Evolutionary conservation across 2,113 vertebrate species (phyloP), one percentile per base, ranked within the genome.

Genomic region (Apus apus): DNA sequence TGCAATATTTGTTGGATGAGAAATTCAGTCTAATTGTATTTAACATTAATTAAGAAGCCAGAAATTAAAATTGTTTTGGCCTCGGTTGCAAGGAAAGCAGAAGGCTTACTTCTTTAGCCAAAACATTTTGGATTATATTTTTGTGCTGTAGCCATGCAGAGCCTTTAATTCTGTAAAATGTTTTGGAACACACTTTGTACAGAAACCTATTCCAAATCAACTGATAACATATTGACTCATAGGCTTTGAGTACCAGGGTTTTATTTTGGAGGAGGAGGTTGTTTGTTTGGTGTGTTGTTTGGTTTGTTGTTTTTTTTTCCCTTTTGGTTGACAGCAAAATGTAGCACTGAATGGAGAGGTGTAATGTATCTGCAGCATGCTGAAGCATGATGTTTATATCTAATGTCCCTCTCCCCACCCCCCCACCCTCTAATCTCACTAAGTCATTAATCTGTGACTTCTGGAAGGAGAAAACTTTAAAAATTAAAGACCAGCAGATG

Each of bases 41-140:
- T 96, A 90, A 78, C 43, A 57, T 60, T 87, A 93, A 95, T 96
- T 92, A 96, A 95, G 61, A 78, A 89, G 57, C 82, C 80, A 92
- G 62, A 92, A 96, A 93, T 82, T 81, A 74, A 95, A 96, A 94
- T 78, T 78, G 36, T 13, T 81, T 95, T 96, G 93, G 95, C 85
- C n/a, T 75, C 48, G 23, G 32, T 64, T 90, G n/a, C 40, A 93
- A 95, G 48, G 27, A 90, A 89, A 94, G 90, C 92, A 97, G 92
- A 94, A 84, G 90, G 85, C 65, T 90, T 93, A 53, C 27, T 21
- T 80, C 93, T 90, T 90, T 72, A 81, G 79, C 92, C 92, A 92
- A 91, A 81, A 84, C 10, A 75, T 74, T 96, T 95, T 92, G 73
- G 68, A 95, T 96, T 83, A 46, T 78, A 25, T 84, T 86, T 93